Evolutionary conservation across 2,888 invertebrate genomes (phyloP), one percentile per base, ranked within the genome.

Genomic region (Graphium colonna): DNA sequence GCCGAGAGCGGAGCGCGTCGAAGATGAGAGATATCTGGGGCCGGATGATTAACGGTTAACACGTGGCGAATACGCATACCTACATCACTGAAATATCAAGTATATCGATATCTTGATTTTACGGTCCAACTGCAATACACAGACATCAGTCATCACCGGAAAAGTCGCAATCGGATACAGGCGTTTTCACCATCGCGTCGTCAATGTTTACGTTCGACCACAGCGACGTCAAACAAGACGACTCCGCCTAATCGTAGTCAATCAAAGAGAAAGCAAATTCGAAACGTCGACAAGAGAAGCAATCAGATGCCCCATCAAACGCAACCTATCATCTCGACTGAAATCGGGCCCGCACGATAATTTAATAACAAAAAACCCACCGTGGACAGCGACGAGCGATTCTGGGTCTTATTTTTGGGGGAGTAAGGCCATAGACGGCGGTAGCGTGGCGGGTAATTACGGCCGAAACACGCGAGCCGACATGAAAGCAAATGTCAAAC

Each of bases 401-500:
- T 72, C 70, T 73, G 67, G 63, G 77, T 80, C 73, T 74, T 85
- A 79, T 71, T 69, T 64, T 64, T 65, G 62, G 48, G 60, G 75
- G 57, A 60, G 69, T 77, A 82, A 75, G 77, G 71, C 69, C 59
- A 60, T 57, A 64, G 55, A 60, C 63, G 64, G 61, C 60, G 62
- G 62, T 64, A 67, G 57, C 62, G 71, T 65, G 68, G 68, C 63
- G 73, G 73, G 77, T 86, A 87, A 88, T 88, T 87, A 85, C 80
- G 75, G 75, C 69, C 79, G 73, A 75, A 82, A 83, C 89, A 84
- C 86, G 73, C 86, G 79, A 77, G 70, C 72, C 72, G 65, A 85
- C 88, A 88, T 89, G 87, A 89, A 89, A 89, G 89, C 88, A 85
- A 87, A 89, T 89, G 87, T 89, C 89, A 89, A 89, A 85, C 85